These are phyloP conservation scores for Bathynomus jamesi DNA, from an alignment of 1,140 invertebrate species.

Conservation along the genomic window DNA sequence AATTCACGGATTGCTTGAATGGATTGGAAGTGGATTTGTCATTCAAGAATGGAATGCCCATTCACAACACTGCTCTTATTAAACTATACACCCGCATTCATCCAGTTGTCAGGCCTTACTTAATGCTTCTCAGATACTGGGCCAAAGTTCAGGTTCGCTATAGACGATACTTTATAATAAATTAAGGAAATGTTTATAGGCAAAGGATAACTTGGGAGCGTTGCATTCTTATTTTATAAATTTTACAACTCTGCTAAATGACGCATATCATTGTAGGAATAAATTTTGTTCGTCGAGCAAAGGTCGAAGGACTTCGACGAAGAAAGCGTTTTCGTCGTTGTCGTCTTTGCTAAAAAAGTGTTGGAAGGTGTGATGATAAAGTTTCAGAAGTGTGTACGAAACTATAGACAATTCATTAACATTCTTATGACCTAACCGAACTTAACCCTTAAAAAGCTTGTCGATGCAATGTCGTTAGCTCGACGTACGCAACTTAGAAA, in stretches of 20 bases:
- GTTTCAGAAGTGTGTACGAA: no score
- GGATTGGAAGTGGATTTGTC: conserved; percentile 57
- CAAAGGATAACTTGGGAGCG: neutral
- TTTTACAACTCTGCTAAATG: neutral
- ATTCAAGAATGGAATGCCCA: conserved; percentile 57
- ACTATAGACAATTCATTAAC: no score
- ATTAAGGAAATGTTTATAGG: neutral
- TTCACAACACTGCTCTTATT: conserved; percentile 54
- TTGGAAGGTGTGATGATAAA: no score
- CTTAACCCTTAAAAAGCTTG: no score
- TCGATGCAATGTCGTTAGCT: no score
- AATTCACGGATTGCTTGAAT: conserved; percentile 53
- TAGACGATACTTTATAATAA: neutral
- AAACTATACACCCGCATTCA: conserved; percentile 53
- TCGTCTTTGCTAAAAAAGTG: no score
- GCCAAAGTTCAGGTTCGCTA: conserved; percentile 49
- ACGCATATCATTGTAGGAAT: neutral
- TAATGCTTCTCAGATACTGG: conserved; percentile 63
- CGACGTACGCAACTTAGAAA: no score
- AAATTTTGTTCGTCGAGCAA: neutral
- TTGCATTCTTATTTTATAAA: neutral
- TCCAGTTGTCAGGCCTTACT: conserved; percentile 48
- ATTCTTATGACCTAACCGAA: no score
- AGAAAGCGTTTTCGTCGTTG: no score
- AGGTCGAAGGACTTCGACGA: no score